Base-by-base conservation (phyloP, 2,888 invertebrate species). In the Cheilosia urbana region DNA sequence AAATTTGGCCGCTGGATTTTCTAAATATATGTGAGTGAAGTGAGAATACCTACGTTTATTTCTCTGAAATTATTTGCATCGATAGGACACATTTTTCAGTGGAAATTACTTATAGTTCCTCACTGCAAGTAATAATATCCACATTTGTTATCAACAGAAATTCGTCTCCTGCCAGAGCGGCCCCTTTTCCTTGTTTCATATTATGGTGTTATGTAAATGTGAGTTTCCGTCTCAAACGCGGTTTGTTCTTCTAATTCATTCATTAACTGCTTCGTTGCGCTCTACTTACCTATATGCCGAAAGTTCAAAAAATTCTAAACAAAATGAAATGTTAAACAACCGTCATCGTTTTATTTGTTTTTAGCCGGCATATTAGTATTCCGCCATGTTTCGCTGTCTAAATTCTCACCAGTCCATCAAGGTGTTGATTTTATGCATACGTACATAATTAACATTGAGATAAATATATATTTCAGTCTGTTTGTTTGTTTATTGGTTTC, bases 141-240 rank as follows among this genome's bases (percentile, higher is more conserved):
- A 27, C 27, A 27, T 27, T 6, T 27, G 6, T 27, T 27, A 27
- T 27, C 6, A 6, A 27, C 27, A 27, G 6, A 27, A 27, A 27
- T 27, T 1, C 27, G 1, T 5, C 27, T 27, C 27, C 27, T 1
- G 0, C 1, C 27, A 13, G 2, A 13, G 37, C 37, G 37, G 3
- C 13, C 37, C 4, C 37, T 37, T 13, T 37, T 13, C 65, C 68
- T 63, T 53, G 30, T n/a, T 51, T 21, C 2, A 49, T 55, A 47
- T 21, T 72, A 24, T 24, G 24, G 45, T 62, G 58, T 68, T 68
- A 83, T 79, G 72, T 63, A 68, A 79, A 83, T 83, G 73, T 73
- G 24, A 34, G 24, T 73, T 83, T 83, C 83, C 83, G 82, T 6
- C 68, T 68, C 68, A 19, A 65, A 47, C 30, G 62, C 19, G 49